Evolutionary conservation across 2,888 invertebrate species (phyloP).

Genomic region (Leptopilina myrica): DNA sequence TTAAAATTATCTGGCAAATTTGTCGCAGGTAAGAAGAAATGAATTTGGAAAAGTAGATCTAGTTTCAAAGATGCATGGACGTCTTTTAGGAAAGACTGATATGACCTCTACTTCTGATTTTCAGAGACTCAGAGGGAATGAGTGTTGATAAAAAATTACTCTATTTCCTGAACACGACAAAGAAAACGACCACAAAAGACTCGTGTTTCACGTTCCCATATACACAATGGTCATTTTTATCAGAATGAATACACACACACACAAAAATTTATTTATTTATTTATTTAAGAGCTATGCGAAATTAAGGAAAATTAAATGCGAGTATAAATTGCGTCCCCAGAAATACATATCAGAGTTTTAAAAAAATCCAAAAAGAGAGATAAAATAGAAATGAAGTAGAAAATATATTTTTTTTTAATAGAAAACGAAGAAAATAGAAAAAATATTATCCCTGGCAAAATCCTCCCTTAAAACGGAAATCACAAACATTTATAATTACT

Average conservation of each 20-base stretch:
- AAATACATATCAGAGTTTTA: no score
- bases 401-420: background rate
- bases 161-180: slow-evolving; percentile 35
- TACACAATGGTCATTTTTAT: slow-evolving; percentile 28
- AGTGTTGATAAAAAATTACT: slow-evolving; percentile 32
- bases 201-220: background rate
- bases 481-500: slow-evolving; percentile 28
- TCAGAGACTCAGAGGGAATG: background rate
- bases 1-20: no score
- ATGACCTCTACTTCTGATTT: slow-evolving; percentile 3
- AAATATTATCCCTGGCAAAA: background rate
- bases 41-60: background rate
- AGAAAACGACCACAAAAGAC: slow-evolving; percentile 17
- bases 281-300: no score
- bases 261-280: no score
- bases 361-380: no score
- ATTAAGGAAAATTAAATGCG: no score
- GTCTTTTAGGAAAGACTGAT: slow-evolving; percentile 28
- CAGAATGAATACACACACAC: background rate
- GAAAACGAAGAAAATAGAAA: background rate
- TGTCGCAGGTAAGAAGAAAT: background rate
- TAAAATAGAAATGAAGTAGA: no score
- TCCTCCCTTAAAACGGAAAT: background rate
- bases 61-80: slow-evolving; percentile 22
- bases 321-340: no score